phyloP scores from a whole-genome alignment of 2,888 invertebrate genomes.

The Melinaea menophilus region DNA sequence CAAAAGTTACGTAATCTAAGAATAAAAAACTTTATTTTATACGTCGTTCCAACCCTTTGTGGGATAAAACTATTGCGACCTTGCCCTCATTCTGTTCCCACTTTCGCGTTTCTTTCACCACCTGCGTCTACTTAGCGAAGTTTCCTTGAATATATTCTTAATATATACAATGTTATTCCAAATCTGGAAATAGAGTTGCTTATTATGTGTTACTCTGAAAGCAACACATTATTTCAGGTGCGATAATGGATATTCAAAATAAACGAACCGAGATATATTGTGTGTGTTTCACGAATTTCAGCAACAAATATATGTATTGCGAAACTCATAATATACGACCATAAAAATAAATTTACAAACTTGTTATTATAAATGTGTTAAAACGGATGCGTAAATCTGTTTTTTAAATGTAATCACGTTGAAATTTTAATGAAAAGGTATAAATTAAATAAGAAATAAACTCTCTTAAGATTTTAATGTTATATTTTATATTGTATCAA shows the following conservation, averaged over 20 bases:
- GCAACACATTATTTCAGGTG: background rate
- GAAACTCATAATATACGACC: constrained; percentile 9
- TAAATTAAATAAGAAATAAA: no score
- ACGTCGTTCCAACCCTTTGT: background rate
- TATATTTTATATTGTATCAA: no score
- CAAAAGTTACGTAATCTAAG: background rate
- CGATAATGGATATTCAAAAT: constrained; percentile 3
- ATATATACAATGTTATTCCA: background rate
- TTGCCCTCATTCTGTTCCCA: background rate
- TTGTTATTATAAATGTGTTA: constrained; percentile 3
- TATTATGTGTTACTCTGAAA: background rate
- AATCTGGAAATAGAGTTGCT: background rate
- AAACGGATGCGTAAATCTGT: constrained; percentile 3
- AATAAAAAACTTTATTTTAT: background rate
- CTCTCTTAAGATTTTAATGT: no score
- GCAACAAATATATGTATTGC: constrained; percentile 16
- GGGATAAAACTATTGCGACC: background rate
- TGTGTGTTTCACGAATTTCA: constrained; percentile 9
- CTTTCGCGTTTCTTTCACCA: constrained; percentile 2
- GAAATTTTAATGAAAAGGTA: background rate
- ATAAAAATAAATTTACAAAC: constrained; percentile 15
- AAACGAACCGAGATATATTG: constrained; percentile 8
- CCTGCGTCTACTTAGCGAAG: background rate
- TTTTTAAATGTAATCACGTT: background rate
- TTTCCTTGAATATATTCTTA: background rate